phyloP scores from a whole-genome alignment of 35 echinoderm and acorn worm species.

The Ophioderma brevispina region DNA sequence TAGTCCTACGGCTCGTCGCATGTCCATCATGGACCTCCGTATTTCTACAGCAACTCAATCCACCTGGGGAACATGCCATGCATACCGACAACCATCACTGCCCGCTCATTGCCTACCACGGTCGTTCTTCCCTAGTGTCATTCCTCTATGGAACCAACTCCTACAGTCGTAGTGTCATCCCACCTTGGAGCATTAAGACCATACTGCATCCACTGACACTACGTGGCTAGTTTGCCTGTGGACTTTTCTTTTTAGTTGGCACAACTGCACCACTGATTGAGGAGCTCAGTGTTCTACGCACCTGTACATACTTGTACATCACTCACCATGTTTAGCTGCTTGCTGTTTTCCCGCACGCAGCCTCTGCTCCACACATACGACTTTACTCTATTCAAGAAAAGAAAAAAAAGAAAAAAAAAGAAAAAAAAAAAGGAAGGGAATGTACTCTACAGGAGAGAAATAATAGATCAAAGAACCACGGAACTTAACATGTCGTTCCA shows the following conservation, averaged over 20 bases:
- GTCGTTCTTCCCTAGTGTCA: not conserved
- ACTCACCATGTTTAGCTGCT: not conserved
- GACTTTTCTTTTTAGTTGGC: not conserved
- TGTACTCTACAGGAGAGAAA: no score
- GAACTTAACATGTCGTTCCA: no score
- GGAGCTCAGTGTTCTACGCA: not conserved
- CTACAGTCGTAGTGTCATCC: not conserved
- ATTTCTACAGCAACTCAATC: not conserved
- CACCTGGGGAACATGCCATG: not conserved
- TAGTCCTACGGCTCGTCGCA: not conserved
- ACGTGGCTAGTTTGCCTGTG: not conserved
- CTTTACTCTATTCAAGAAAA: not conserved
- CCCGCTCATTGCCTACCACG: not conserved
- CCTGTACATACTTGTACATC: not conserved
- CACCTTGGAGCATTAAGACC: not conserved
- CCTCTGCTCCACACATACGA: not conserved
- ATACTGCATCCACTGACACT: not conserved
- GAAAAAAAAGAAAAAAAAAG: no score
- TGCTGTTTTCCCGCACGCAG: not conserved
- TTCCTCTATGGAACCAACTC: not conserved
- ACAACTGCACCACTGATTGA: not conserved
- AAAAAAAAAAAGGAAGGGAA: no score
- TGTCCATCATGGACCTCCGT: not conserved
- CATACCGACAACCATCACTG: not conserved
- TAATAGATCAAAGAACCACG: no score